These are phyloP conservation scores for Pelecanoides urinatrix DNA, from an alignment of 2,113 vertebrate genomes.

Conservation along the genomic window DNA sequence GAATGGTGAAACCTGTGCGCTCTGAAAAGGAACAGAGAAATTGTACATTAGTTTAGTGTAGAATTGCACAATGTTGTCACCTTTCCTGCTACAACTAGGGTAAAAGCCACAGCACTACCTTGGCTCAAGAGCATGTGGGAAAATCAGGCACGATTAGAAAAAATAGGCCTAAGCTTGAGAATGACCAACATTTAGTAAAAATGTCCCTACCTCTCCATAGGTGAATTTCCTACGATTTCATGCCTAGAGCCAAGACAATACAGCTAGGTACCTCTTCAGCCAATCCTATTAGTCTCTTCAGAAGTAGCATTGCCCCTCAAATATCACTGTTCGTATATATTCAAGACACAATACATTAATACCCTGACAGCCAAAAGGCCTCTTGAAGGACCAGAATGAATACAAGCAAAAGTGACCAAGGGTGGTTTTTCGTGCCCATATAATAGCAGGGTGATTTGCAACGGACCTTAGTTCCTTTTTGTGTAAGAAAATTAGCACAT, in stretches of 20 bases:
- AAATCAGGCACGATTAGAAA: not conserved
- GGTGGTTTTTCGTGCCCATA: not conserved
- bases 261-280: not conserved
- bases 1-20: slow-evolving; percentile 92
- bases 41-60: not conserved
- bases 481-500: not conserved
- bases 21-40: slow-evolving; percentile 75
- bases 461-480: not conserved
- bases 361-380: not conserved
- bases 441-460: not conserved
- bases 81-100: not conserved
- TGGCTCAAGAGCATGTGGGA: not conserved
- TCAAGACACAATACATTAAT: not conserved
- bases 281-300: not conserved
- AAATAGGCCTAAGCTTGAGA: not conserved
- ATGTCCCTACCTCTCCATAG: not conserved
- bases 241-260: not conserved
- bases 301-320: not conserved
- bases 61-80: not conserved
- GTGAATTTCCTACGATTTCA: not conserved
- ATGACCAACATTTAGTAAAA: not conserved
- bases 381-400: not conserved
- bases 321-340: not conserved
- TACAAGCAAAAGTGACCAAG: not conserved
- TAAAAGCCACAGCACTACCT: not conserved